Evolutionary conservation across 2,888 invertebrate species (phyloP).

Genomic region (Isoperla grammatica): DNA sequence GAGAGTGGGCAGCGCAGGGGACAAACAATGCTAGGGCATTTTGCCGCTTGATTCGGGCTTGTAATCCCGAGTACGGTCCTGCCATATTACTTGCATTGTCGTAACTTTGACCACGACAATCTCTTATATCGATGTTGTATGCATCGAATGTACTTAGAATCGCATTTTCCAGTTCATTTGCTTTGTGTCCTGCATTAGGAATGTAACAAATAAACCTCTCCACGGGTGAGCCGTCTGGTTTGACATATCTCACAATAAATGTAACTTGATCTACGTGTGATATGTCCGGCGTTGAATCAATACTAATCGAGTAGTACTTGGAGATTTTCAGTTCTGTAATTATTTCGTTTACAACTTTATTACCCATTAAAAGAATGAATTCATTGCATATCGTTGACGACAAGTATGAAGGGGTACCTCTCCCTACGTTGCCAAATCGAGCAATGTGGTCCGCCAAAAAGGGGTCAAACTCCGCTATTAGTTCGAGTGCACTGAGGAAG

Average conservation of each 20-base stretch:
- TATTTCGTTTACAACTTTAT: neutral
- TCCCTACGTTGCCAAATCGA: conserved; percentile 3
- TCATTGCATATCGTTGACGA: conserved; percentile 14
- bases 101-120: conserved; percentile 16
- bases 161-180: neutral
- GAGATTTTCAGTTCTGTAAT: neutral
- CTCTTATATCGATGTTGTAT: neutral
- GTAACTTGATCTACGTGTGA: conserved; percentile 26
- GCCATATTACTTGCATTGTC: conserved; percentile 17
- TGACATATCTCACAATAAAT: conserved; percentile 24
- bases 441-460: neutral
- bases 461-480: conserved; percentile 4
- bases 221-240: conserved; percentile 1
- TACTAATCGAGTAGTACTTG: conserved; percentile 22
- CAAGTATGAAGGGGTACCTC: neutral
- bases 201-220: neutral
- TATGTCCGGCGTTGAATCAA: conserved; percentile 26
- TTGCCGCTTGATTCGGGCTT: conserved; percentile 14
- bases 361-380: conserved; percentile 5
- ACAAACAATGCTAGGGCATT: conserved; percentile 9
- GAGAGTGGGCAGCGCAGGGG: conserved; percentile 18
- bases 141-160: neutral
- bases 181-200: conserved; percentile 3
- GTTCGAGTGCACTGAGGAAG: conserved; percentile 5
- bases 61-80: conserved; percentile 12